Conservation (phyloP, 2,113 vertebrate species). For the Callorhinus ursinus region DNA sequence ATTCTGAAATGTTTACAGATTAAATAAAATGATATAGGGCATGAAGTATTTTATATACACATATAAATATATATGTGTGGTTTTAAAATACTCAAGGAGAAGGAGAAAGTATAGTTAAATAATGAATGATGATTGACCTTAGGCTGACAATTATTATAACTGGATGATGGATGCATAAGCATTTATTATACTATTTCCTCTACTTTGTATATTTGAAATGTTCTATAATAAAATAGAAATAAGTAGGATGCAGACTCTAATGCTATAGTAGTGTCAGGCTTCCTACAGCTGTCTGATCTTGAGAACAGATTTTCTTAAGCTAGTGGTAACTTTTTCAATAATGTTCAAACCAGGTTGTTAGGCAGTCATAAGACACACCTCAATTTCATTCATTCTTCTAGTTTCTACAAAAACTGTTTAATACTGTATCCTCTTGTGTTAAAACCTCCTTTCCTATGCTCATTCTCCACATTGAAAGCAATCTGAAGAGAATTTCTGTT, state of each 20-base stretch:
- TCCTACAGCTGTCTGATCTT: neutral
- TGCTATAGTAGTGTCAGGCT: neutral
- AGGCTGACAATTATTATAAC: neutral
- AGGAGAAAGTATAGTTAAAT: neutral
- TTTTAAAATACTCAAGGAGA: neutral
- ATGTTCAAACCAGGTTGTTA: neutral
- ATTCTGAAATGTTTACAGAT: neutral
- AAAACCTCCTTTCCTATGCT: neutral
- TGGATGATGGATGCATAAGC: neutral
- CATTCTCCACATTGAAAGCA: neutral
- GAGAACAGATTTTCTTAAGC: neutral
- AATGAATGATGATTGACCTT: neutral
- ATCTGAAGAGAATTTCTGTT: neutral
- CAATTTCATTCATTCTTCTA: neutral
- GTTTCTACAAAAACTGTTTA: neutral
- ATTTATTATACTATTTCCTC: neutral
- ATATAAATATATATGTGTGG: neutral
- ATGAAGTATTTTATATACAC: neutral
- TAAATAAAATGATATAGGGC: neutral
- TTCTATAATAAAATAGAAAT: conserved; percentile 1
- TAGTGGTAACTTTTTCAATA: neutral
- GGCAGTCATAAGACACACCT: neutral
- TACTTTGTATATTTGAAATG: neutral
- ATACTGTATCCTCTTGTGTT: neutral
- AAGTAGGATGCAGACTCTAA: neutral